Evolutionary conservation across 2,113 vertebrate genomes (phyloP).

Genomic region (Leptobrachium leishanense): DNA sequence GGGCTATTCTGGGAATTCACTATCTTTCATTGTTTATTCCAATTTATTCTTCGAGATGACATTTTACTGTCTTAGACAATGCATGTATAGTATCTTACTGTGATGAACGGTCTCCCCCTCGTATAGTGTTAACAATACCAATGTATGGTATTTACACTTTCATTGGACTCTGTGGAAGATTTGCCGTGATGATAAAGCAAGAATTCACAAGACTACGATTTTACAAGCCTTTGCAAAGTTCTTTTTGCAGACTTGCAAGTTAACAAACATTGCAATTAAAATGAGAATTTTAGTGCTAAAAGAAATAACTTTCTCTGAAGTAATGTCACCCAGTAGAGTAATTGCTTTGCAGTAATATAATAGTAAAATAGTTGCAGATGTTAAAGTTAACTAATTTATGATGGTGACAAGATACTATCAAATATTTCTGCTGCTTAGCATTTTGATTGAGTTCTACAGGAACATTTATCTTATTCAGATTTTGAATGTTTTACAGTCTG

Average conservation of each 20-base stretch:
- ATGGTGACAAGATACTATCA: constrained; percentile 23
- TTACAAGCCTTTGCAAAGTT: background rate
- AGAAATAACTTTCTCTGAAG: constrained; percentile 2
- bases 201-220: background rate
- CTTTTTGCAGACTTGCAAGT: constrained; percentile 8
- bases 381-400: constrained; percentile 38
- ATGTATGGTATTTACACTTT: no score
- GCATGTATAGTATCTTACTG: no score
- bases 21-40: no score
- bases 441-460: constrained; percentile 41
- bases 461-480: constrained; percentile 33
- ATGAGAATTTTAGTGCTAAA: constrained; percentile 4
- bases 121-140: no score
- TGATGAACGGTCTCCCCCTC: no score
- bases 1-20: no score
- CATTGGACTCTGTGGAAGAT: background rate
- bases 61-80: no score
- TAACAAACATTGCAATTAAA: constrained; percentile 21
- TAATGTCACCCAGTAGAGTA: constrained; percentile 18
- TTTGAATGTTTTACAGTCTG: constrained; percentile 35
- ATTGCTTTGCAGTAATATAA: constrained; percentile 27
- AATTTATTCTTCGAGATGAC: no score
- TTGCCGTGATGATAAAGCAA: background rate
- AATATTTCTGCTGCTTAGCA: constrained; percentile 38
- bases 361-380: constrained; percentile 23